Evolutionary conservation across 2,888 invertebrate genomes (phyloP).

Genomic region (Cephus pygmeus): DNA sequence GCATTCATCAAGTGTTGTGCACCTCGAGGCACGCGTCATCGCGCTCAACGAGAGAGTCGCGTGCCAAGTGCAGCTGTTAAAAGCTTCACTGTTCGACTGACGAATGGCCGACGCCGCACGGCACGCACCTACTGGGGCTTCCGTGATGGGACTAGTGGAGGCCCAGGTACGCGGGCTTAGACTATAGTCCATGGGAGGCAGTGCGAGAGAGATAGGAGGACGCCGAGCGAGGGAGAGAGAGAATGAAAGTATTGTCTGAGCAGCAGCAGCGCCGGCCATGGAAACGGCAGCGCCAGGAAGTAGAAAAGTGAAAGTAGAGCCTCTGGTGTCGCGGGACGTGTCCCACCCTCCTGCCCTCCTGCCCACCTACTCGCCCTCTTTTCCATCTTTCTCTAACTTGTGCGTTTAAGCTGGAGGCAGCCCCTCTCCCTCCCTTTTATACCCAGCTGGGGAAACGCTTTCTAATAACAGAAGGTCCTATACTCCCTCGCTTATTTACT

Average conservation of each 20-base stretch:
- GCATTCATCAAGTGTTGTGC: not conserved
- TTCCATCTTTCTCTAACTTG: not conserved
- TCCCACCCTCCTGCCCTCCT: not conserved
- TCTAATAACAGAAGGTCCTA: conserved; percentile 38
- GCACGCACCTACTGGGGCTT: not conserved
- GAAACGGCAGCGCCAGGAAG: not conserved
- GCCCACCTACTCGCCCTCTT: not conserved
- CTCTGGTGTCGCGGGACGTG: not conserved
- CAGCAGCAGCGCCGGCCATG: too few species aligned
- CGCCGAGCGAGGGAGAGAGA: not conserved
- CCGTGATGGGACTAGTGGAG: rapidly evolving
- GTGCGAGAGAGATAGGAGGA: not conserved
- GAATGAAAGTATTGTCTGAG: not conserved
- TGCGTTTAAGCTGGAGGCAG: not conserved
- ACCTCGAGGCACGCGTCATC: not conserved
- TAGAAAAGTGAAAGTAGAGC: conserved; percentile 31
- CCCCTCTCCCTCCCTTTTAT: not conserved
- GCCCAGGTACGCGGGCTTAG: not conserved
- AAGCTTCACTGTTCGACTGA: not conserved
- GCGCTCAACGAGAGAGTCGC: not conserved
- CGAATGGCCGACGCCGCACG: not conserved
- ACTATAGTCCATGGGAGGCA: not conserved
- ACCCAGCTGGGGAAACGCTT: conserved; percentile 25
- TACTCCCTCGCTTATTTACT: conserved; percentile 41
- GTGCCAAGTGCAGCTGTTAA: not conserved